Conservation (phyloP, 2,113 vertebrate genomes). For the Anser brachyrhynchus region DNA sequence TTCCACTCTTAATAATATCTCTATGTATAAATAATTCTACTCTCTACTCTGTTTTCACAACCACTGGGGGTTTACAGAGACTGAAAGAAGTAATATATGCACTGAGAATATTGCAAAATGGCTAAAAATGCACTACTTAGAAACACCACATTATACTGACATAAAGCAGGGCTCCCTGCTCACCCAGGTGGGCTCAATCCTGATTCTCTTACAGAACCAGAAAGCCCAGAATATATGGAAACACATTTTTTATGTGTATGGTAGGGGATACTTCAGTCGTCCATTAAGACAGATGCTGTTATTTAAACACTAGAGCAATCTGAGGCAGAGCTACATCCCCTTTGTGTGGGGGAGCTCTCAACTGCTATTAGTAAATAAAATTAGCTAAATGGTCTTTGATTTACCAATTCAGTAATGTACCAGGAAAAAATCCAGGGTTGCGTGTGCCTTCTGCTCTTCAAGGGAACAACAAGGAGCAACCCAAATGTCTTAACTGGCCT, state of each 20-base stretch:
- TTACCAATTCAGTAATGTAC: not conserved
- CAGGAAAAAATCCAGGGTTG: not conserved
- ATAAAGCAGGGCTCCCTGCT: not conserved
- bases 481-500: not conserved
- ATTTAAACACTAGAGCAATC: not conserved
- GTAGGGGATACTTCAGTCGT: not conserved
- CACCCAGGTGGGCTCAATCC: not conserved
- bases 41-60: not conserved
- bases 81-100: not conserved
- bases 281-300: not conserved
- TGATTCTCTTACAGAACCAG: fast-evolving
- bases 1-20: not conserved
- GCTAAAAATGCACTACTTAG: not conserved
- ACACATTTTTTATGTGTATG: not conserved
- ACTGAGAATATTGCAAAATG: not conserved
- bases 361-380: not conserved
- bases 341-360: not conserved
- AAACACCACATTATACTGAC: not conserved
- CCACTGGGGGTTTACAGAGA: not conserved
- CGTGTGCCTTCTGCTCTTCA: not conserved
- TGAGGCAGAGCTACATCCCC: not conserved
- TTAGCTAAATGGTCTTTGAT: not conserved
- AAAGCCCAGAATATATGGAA: not conserved
- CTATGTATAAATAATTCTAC: slow-evolving; percentile 2
- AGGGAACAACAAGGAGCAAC: not conserved